Conservation (phyloP, 92 coral and sea anemone genomes). For the Parazoanthus atlanticus region DNA sequence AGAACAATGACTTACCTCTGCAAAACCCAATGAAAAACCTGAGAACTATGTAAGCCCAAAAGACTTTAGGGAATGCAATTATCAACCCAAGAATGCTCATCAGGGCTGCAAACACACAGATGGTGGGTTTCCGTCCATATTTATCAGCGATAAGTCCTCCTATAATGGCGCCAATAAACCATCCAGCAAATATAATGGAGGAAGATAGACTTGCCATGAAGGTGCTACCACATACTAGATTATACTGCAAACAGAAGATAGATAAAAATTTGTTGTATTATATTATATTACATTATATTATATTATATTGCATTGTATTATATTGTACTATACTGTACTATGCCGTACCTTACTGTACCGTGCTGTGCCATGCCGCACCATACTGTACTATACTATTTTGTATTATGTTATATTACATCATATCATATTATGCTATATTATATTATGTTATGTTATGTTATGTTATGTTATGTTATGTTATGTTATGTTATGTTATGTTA, state of each 20-base stretch:
- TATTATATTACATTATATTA: too few relatives aligned
- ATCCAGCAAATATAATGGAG: constrained; percentile 66
- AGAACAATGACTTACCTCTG: constrained; percentile 54
- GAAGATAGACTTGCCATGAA: constrained; percentile 61
- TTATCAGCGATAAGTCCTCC: constrained; percentile 70
- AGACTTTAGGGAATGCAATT: constrained; percentile 61
- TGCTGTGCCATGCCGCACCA: too few relatives aligned
- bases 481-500: too few relatives aligned
- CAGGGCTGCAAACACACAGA: constrained; percentile 54
- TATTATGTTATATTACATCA: too few relatives aligned
- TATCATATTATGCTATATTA: too few relatives aligned
- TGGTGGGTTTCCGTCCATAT: constrained; percentile 70
- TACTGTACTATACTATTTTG: too few relatives aligned
- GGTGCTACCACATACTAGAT: constrained; percentile 70
- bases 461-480: too few relatives aligned
- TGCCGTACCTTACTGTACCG: constrained; percentile 48
- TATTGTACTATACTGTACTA: too few relatives aligned
- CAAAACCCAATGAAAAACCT: constrained; percentile 65
- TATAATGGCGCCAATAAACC: constrained; percentile 60
- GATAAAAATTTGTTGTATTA: too few relatives aligned
- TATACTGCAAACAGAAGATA: constrained; percentile 49
- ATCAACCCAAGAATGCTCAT: constrained; percentile 61
- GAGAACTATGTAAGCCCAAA: constrained; percentile 61
- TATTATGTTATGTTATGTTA: too few relatives aligned
- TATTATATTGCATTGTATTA: too few relatives aligned